Evolutionary conservation across 2,113 vertebrate genomes (phyloP), one percentile per base, ranked within the genome.

Genomic region (Agelaius tricolor): DNA sequence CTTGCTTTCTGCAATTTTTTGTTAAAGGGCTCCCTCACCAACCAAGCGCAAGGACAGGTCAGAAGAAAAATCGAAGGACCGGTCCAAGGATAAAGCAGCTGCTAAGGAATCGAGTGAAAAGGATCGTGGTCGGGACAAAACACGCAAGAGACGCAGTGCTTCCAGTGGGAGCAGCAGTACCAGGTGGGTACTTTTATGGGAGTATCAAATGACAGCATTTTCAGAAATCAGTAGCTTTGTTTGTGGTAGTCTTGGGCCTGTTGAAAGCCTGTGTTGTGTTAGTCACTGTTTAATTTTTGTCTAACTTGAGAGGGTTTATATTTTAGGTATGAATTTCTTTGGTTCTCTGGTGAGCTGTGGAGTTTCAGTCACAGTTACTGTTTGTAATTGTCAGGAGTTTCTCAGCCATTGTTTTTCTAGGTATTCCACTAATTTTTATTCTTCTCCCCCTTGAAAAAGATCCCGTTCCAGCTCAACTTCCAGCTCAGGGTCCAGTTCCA

Each of bases 81-180:
- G 99, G n/a, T 98, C 97, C n/a, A 99, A 99, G 97, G 99, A 99
- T 59, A 99, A 99, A 93, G 97, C 97, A 46, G 89, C 89, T 54
- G 90, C 97, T 17, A 99, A 99, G 97, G 99, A 99, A 6, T 98
- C 97, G 0, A 94, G 98, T 9, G 99, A 99, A 35, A 99, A 99
- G 94, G 99, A 99, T 61, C 98, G 99, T 5, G 98, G 99, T 77
- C 97, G 99, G 66, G 99, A 99, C 19, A 99, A 99, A 96, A 96
- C 97, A 0, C 98, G 98, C 37, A 99, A 99, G 89, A 98, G 99
- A 22, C 99, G 99, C 91, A 99, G 99, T 23, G 99, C 99, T 44
- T 99, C 99, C 37, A 99, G 98, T 14, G 99, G 99, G 8, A 99
- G 99, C 93, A 99, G 99, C 97, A 99, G 98, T 95, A 99, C 99